Evolutionary conservation across 2,113 vertebrate genomes (phyloP).

Genomic region (Haplochromis vanheusdeni): DNA sequence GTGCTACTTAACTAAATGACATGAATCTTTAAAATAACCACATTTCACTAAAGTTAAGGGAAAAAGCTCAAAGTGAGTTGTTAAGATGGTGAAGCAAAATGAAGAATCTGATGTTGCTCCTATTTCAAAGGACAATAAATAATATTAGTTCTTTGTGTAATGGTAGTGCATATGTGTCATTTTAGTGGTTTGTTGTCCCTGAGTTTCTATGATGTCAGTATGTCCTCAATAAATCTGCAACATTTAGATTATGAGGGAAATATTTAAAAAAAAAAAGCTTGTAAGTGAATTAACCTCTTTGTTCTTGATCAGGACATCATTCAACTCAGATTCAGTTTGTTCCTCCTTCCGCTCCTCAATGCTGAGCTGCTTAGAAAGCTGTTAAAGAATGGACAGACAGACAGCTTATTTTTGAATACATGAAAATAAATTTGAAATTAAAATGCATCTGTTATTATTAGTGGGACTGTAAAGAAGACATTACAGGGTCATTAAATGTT

Average conservation of each 20-base stretch:
- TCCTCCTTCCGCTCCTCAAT: fast-evolving
- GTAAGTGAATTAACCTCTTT: no score
- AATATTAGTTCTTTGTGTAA: background rate
- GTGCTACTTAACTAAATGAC: background rate
- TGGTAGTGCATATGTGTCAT: background rate
- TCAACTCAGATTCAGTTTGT: fast-evolving
- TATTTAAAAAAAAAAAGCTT: no score
- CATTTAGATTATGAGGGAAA: no score
- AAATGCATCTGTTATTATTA: fast-evolving
- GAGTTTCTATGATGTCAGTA: fast-evolving
- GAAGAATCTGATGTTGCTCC: fast-evolving
- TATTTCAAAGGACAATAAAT: background rate
- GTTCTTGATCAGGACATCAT: no score
- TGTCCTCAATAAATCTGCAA: fast-evolving
- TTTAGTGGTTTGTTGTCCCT: fast-evolving
- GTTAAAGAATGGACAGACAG: no score
- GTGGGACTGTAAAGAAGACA: fast-evolving
- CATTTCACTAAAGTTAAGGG: background rate
- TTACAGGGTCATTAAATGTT: fast-evolving
- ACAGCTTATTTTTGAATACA: no score
- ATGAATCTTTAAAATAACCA: background rate
- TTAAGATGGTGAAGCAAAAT: fast-evolving
- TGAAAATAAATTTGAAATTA: no score
- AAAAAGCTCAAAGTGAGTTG: background rate
- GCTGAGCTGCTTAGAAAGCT: no score